A percentile compares a stretch with the other conserved stretches of the same genome.
Evolutionary conservation across 1,140 invertebrate species (phyloP).

Genomic region (Paramacrobiotus metropolitanus): DNA sequence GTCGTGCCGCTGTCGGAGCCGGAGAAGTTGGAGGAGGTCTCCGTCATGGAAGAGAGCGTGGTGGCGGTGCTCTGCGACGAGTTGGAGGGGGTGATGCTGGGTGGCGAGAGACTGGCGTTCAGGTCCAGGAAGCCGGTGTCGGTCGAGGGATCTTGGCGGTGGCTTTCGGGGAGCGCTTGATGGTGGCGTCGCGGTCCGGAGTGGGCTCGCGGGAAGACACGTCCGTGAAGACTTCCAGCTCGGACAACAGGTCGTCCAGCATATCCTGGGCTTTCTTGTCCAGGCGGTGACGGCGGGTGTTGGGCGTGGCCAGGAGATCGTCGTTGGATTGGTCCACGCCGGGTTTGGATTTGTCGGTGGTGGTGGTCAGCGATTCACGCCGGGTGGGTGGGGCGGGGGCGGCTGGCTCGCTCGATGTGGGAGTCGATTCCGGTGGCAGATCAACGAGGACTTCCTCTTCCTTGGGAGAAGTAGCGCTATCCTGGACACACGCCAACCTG

Average conservation of each 20-base stretch:
- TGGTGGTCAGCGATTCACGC: neutral
- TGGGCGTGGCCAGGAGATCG: too few species aligned
- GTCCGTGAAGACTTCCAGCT: conserved; percentile 3
- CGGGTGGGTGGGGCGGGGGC: neutral
- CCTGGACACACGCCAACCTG: too few species aligned
- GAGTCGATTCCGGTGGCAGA: neutral
- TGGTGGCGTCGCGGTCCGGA: neutral
- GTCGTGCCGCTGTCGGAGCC: conserved; percentile 3
- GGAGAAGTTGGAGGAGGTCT: neutral
- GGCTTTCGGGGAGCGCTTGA: neutral
- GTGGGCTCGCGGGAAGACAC: neutral
- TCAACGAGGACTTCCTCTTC: too few species aligned
- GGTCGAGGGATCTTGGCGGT: neutral
- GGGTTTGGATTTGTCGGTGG: neutral
- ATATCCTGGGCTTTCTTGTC: neutral
- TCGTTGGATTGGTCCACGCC: too few species aligned
- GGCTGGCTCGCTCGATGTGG: neutral
- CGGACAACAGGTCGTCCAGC: conserved; percentile 3
- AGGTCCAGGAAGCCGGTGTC: neutral
- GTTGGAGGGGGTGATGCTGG: neutral
- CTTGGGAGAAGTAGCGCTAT: too few species aligned
- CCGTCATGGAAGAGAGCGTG: neutral
- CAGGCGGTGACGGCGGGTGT: neutral
- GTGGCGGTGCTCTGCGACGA: conserved; percentile 1
- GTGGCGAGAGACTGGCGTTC: neutral